Evolutionary conservation across 23 tunicate species (phyloP), one percentile per base, ranked within the genome.

Genomic region (Aplidium turbinatum): DNA sequence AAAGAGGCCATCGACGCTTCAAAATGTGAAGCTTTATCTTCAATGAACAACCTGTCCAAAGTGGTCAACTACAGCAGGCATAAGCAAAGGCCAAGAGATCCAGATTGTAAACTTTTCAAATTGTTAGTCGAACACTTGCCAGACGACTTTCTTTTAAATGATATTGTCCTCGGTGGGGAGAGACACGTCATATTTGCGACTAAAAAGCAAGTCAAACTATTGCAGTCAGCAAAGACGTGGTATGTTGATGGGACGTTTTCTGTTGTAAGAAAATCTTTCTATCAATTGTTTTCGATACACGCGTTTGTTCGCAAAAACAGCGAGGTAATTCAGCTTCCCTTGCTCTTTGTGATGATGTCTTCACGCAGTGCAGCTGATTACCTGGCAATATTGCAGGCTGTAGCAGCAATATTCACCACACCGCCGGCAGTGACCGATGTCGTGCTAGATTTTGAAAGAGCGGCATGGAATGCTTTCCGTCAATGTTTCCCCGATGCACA

Each of bases 51-150:
- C n/a, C n/a, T n/a, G n/a, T n/a, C n/a, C n/a, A n/a, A n/a, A n/a
- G n/a, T n/a, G n/a, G n/a, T n/a, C n/a, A n/a, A n/a, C n/a, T n/a
- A n/a, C n/a, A n/a, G n/a, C n/a, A n/a, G n/a, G 13, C 48, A 42
- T 9, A 42, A 42, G 13, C 9, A 42, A 13, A 42, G 48, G 13
- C 48, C 48, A 13, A 42, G 13, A 42, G 48, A 42, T 42, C 48
- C 48, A 13, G 13, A n/a, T n/a, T n/a, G n/a, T n/a, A n/a, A n/a
- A n/a, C n/a, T n/a, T n/a, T n/a, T n/a, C n/a, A n/a, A n/a, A n/a
- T n/a, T n/a, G n/a, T n/a, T n/a, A n/a, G n/a, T n/a, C n/a, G n/a
- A 54, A 54, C 60, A 54, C 21, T 18, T 54, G 4, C 60, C 60
- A 11, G 22, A 54, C 22, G 60, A 54, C 60, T 54, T 54, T 54